Evolutionary conservation across 2,888 invertebrate genomes (phyloP).

Genomic region (Campoplex nolae): DNA sequence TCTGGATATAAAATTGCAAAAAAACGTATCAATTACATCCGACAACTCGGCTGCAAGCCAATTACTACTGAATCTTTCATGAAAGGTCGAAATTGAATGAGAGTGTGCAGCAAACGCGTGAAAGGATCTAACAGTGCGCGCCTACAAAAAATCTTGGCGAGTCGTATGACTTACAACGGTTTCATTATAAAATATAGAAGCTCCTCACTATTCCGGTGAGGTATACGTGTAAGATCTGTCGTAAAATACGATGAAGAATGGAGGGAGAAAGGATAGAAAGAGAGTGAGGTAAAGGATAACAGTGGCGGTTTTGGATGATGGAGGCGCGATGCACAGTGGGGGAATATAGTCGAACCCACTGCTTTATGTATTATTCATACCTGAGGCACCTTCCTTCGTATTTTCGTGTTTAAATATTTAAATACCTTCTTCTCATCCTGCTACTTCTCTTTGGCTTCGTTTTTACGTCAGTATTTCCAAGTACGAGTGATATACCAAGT

Average conservation of each 20-base stretch:
- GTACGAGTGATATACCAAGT: slow-evolving; percentile 24
- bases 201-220: background rate
- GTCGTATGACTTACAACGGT: slow-evolving; percentile 51
- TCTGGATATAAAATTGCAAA: background rate
- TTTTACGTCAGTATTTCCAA: slow-evolving; percentile 34
- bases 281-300: slow-evolving; percentile 40
- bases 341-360: slow-evolving; percentile 69
- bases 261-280: slow-evolving; percentile 5
- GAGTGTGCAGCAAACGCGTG: slow-evolving; percentile 53
- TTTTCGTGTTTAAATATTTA: slow-evolving; percentile 84
- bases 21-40: background rate
- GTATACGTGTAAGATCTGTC: slow-evolving; percentile 38
- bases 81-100: slow-evolving; percentile 43
- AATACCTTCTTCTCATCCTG: slow-evolving; percentile 78
- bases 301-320: slow-evolving; percentile 36
- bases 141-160: slow-evolving; percentile 32
- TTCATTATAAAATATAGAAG: slow-evolving; percentile 45
- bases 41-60: background rate
- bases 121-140: slow-evolving; percentile 27
- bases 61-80: slow-evolving; percentile 11
- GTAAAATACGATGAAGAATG: slow-evolving; percentile 52
- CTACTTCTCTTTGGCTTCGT: slow-evolving; percentile 44
- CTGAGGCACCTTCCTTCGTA: slow-evolving; percentile 79
- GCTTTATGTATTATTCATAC: slow-evolving; percentile 83
- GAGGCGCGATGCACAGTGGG: slow-evolving; percentile 37